Evolutionary conservation across 2,888 invertebrate species (phyloP).

Genomic region (Drosophila pseudotakahashii): DNA sequence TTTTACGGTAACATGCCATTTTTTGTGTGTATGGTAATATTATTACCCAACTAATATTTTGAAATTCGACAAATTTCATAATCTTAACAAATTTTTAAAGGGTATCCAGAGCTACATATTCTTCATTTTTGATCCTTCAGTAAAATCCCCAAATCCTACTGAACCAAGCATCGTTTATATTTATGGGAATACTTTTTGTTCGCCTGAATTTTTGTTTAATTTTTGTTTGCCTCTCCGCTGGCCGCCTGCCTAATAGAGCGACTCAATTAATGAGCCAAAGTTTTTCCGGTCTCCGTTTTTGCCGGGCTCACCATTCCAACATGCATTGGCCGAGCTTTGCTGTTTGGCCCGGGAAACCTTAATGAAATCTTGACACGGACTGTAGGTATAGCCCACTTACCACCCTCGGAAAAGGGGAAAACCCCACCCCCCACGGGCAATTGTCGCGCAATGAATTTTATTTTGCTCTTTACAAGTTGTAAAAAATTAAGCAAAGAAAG

Average conservation of each 20-base stretch:
- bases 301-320: constrained; percentile 17
- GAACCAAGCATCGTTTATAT: constrained; percentile 68
- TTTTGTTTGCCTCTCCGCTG: constrained; percentile 26
- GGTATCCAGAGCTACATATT: constrained; percentile 18
- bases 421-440: constrained; percentile 34
- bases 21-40: too few species aligned
- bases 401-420: background rate
- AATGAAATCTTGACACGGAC: constrained; percentile 80
- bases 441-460: constrained; percentile 78
- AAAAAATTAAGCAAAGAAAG: constrained; percentile 41
- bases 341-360: constrained; percentile 54
- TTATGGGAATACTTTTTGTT: constrained; percentile 69
- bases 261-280: constrained; percentile 79
- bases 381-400: constrained; percentile 27
- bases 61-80: too few species aligned
- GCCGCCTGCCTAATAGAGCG: constrained; percentile 60
- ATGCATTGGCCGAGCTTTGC: constrained; percentile 63
- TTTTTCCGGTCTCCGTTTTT: constrained; percentile 45
- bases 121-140: background rate
- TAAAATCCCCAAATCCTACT: background rate
- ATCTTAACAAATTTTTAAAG: background rate
- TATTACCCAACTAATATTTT: too few species aligned
- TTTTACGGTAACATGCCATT: too few species aligned
- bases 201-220: constrained; percentile 53
- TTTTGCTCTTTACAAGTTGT: constrained; percentile 67